Percentiles rank a stretch among this genome's conserved stretches.
Evolutionary conservation across 2,888 invertebrate species (phyloP).

Genomic region (Blomia tropicalis): DNA sequence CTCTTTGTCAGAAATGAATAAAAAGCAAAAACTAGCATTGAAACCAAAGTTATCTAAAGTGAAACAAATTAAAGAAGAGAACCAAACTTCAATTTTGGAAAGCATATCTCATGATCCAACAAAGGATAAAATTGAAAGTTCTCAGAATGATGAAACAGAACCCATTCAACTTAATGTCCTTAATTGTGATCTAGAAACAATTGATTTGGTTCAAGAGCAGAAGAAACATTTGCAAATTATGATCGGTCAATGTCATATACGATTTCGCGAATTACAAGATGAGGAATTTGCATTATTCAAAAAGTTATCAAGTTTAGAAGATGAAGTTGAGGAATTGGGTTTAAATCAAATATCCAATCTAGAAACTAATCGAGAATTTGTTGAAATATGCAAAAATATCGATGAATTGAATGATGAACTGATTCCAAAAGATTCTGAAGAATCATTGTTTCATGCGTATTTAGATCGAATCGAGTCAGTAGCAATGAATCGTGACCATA

Average conservation of each 20-base stretch:
- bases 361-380: background rate
- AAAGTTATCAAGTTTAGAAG: background rate
- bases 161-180: background rate
- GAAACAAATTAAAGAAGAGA: too few species aligned
- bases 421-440: background rate
- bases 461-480: background rate
- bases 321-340: background rate
- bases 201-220: background rate
- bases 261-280: background rate
- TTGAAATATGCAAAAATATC: background rate
- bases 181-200: conserved; percentile 7
- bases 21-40: too few species aligned
- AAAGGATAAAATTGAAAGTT: too few species aligned
- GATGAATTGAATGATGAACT: background rate
- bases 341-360: background rate
- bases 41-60: too few species aligned
- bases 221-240: background rate
- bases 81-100: too few species aligned
- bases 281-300: background rate
- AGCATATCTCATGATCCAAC: too few species aligned
- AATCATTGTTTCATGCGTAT: background rate
- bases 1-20: too few species aligned
- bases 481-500: background rate
- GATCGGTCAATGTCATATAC: background rate
- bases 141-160: background rate